Evolutionary conservation across 2,797 vertebrate species (phyloP).

Genomic region (Hapalemur alaotrensis): DNA sequence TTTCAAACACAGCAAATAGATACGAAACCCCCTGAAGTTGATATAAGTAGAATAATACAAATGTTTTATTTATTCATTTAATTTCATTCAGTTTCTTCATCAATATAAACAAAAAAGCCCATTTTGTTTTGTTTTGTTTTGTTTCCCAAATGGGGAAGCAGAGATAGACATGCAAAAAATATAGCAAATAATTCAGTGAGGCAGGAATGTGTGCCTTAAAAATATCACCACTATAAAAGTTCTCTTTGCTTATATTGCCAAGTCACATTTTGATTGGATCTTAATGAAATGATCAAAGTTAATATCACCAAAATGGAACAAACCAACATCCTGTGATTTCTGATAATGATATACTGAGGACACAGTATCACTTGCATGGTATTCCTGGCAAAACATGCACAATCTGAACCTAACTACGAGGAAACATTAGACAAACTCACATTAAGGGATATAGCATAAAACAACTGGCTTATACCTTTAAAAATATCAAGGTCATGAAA

Average conservation of each 20-base stretch:
- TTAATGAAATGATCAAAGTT: background rate
- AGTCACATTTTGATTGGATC: background rate
- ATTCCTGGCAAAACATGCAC: background rate
- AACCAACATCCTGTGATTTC: background rate
- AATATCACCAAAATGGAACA: background rate
- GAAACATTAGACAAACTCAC: background rate
- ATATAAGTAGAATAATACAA: background rate
- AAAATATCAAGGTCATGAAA: background rate
- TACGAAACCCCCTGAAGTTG: background rate
- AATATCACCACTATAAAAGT: background rate
- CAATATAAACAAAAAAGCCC: background rate
- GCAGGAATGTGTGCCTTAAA: background rate
- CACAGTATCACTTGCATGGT: background rate
- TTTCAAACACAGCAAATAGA: constrained; percentile 7
- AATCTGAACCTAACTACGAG: background rate
- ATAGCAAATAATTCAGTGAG: background rate
- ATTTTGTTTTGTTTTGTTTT: background rate
- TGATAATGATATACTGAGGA: background rate
- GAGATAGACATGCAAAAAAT: background rate
- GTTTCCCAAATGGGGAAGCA: background rate
- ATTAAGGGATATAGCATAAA: background rate
- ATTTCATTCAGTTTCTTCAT: background rate
- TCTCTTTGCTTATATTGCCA: background rate
- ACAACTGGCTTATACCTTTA: background rate
- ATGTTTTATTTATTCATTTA: constrained; percentile 41